These are phyloP conservation scores for Lasioglossum oenotherae DNA, from an alignment of 2,888 invertebrate genomes.

Conservation along the genomic window DNA sequence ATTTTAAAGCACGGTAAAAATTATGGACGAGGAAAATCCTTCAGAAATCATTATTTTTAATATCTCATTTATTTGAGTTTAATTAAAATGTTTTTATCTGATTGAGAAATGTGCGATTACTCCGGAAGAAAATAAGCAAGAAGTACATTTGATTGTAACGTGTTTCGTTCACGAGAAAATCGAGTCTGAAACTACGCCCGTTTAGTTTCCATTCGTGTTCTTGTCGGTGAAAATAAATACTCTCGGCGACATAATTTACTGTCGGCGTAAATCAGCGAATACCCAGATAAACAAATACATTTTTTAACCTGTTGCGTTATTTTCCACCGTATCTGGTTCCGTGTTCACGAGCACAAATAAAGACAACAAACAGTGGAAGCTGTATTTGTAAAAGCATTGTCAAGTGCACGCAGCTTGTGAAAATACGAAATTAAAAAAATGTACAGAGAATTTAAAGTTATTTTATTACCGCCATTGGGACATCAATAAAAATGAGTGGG, in stretches of 20 bases:
- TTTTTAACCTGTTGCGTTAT: slow-evolving; percentile 16
- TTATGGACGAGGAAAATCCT: neutral
- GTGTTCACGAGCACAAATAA: neutral
- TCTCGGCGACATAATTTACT: slow-evolving; percentile 3
- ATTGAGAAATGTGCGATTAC: neutral
- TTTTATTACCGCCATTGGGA: neutral
- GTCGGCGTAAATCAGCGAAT: neutral
- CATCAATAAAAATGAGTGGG: neutral
- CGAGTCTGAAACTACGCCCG: neutral
- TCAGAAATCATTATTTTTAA: neutral
- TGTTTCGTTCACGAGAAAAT: neutral
- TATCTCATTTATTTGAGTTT: too few species aligned
- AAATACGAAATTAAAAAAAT: neutral
- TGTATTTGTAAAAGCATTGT: slow-evolving; percentile 5
- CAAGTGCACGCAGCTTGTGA: neutral
- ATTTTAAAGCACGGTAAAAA: neutral
- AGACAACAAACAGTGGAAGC: neutral
- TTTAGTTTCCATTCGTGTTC: neutral
- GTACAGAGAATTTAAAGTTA: neutral
- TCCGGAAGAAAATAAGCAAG: neutral
- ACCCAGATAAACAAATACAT: slow-evolving; percentile 8
- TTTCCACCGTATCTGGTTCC: neutral
- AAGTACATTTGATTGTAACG: neutral
- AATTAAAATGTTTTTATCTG: neutral
- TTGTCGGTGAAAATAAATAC: neutral